Base-by-base conservation (phyloP, 2,113 vertebrate species). In the Myotis brandtii region DNA sequence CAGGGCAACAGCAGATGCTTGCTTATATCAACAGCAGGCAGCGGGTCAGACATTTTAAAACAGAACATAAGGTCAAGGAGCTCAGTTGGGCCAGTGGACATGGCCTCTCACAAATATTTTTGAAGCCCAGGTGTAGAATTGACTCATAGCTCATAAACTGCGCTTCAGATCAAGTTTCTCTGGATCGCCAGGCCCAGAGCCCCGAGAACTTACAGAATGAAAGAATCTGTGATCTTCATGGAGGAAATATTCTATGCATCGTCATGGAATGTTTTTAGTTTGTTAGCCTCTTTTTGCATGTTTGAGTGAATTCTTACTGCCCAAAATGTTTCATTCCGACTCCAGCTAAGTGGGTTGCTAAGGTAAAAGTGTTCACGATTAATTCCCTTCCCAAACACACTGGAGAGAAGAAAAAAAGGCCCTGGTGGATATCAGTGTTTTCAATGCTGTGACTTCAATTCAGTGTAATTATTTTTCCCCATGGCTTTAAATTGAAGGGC, bases 391-490 rank as follows among this genome's bases (percentile, higher is more conserved):
- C 86, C 94, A 97, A 96, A 95, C 64, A 95, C 56, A 54, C 10
- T 43, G 77, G 67, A 16, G 34, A 56, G 40, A 76, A 23, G 25
- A 25, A 14, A 9, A 46, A 37, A 30, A 56, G 14, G 30, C 25
- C 27, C 50, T 77, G 62, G 75, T 84, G 69, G 83, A 95, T 67
- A 84, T 84, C 10, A 48, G 88, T 76, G 86, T 95, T 97, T 97
- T 94, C 88, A 95, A 95, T n/a, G 46, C 85, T 67, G 25, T 30
- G n/a, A 94, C 52, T 97, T 95, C 9, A 20, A 69, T 92, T 95
- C 93, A 54, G 89, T 86, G 91, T 95, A 91, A 97, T 98, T 94
- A 94, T 95, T 97, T 95, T 70, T 97, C 83, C 91, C 92, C 23
- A 46, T 54, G 73, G 95, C 69, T 97, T 95, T 95, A 88, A 91